Evolutionary conservation across 2,113 vertebrate species (phyloP).

Genomic region (Marcusenius ussheri): DNA sequence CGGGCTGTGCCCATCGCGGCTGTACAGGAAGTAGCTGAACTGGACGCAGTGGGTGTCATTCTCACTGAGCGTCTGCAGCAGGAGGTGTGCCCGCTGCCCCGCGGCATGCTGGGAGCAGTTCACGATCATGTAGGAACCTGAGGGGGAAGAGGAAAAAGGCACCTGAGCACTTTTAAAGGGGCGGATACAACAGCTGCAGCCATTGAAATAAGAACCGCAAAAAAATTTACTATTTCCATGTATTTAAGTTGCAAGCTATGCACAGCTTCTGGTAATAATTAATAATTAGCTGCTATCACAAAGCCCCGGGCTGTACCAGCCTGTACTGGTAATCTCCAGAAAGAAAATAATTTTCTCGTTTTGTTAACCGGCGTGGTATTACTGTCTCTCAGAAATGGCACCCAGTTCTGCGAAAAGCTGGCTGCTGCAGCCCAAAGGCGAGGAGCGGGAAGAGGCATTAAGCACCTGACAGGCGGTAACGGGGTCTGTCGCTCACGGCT

Average conservation of each 20-base stretch:
- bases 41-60: slow-evolving; percentile 97
- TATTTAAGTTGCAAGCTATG: background rate
- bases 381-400: background rate
- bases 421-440: background rate
- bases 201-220: background rate
- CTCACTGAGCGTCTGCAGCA: slow-evolving; percentile 86
- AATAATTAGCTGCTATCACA: background rate
- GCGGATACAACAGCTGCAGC: background rate
- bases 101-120: slow-evolving; percentile 84
- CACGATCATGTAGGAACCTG: slow-evolving; percentile 93
- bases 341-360: background rate
- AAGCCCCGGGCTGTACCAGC: background rate
- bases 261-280: background rate
- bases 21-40: slow-evolving; percentile 96
- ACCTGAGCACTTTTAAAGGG: background rate
- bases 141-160: background rate
- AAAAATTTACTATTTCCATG: too few species aligned
- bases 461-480: background rate
- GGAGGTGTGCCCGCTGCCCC: slow-evolving; percentile 80
- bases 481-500: background rate
- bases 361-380: background rate
- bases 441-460: background rate
- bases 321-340: background rate
- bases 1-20: slow-evolving; percentile 82
- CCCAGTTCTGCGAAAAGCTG: background rate